These are phyloP conservation scores for Sciaenops ocellatus DNA, from an alignment of 2,797 vertebrate species.

Conservation along the genomic window DNA sequence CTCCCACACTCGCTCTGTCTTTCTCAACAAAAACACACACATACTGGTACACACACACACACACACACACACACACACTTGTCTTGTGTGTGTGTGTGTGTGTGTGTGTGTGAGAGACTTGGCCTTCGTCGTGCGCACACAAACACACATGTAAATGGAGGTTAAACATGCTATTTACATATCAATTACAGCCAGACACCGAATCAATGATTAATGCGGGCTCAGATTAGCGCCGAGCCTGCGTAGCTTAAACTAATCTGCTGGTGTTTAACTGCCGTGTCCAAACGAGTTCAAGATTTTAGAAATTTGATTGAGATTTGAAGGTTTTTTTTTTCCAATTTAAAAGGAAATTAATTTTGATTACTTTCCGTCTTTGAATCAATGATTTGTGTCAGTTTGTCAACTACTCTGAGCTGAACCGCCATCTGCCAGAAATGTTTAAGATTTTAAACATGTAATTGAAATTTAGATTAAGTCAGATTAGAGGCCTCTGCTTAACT, in stretches of 20 bases:
- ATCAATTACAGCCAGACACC: slow-evolving; percentile 80
- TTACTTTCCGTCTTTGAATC: slow-evolving; percentile 41
- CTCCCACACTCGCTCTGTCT: slow-evolving; percentile 62
- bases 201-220: slow-evolving; percentile 79
- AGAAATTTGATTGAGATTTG: slow-evolving; percentile 59
- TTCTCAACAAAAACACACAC: slow-evolving; percentile 42
- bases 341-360: slow-evolving; percentile 50
- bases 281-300: slow-evolving; percentile 49
- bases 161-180: slow-evolving; percentile 85
- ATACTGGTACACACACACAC: slow-evolving; percentile 5
- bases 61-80: slow-evolving; percentile 28
- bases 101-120: slow-evolving; percentile 4
- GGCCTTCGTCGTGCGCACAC: slow-evolving; percentile 13
- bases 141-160: slow-evolving; percentile 69
- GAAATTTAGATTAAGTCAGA: slow-evolving; percentile 19
- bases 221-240: slow-evolving; percentile 65
- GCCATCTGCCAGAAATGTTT: slow-evolving; percentile 24
- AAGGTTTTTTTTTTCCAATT: slow-evolving; percentile 32
- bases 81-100: slow-evolving; percentile 11
- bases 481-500: slow-evolving; percentile 2
- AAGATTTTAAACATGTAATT: slow-evolving; percentile 36
- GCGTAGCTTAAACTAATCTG: slow-evolving; percentile 60
- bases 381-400: slow-evolving; percentile 42
- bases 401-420: slow-evolving; percentile 22
- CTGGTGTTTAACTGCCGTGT: slow-evolving; percentile 55